Evolutionary conservation across 2,797 vertebrate genomes (phyloP).

Genomic region (Aldrovandia affinis): DNA sequence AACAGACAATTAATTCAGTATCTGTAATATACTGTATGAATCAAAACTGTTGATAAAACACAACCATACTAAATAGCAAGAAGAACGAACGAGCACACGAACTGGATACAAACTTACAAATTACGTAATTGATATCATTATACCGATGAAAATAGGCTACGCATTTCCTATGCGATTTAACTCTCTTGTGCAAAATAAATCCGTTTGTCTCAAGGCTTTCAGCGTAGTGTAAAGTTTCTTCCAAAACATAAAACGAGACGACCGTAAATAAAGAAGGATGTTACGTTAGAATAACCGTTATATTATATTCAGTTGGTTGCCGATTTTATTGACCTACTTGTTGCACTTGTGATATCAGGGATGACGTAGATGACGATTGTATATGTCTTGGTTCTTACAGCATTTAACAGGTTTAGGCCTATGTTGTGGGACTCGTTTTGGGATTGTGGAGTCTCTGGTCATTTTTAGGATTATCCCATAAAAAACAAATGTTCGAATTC

Average conservation of each 20-base stretch:
- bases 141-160: background rate
- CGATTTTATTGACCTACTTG: slow-evolving; percentile 5
- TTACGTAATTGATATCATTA: background rate
- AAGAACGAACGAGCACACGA: no score
- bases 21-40: background rate
- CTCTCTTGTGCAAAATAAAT: slow-evolving; percentile 3
- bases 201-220: background rate
- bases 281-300: background rate
- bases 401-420: background rate
- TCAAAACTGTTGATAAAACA: background rate
- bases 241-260: background rate
- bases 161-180: background rate
- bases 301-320: background rate
- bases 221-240: background rate
- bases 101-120: background rate
- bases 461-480: background rate
- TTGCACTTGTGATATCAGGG: background rate
- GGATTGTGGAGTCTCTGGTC: background rate
- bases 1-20: background rate
- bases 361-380: background rate
- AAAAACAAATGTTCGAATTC: background rate
- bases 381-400: background rate
- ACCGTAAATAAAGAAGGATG: background rate
- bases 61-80: background rate
- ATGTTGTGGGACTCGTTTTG: slow-evolving; percentile 10